Conservation (phyloP, 2,888 invertebrate species). For the Cyaniris semiargus region DNA sequence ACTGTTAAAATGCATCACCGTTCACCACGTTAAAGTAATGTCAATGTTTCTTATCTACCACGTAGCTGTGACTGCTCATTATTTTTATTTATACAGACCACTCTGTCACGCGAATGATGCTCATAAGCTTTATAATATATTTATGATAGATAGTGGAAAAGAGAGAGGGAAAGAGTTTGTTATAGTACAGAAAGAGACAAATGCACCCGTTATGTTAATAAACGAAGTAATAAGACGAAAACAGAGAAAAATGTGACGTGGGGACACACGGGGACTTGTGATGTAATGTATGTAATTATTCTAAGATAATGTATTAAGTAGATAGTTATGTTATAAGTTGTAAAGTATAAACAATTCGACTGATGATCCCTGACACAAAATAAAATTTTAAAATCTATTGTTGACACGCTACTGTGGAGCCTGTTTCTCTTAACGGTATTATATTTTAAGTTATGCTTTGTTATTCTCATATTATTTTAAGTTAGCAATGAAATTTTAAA, state of each 20-base stretch:
- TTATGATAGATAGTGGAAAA: not conserved
- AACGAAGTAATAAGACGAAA: constrained; percentile 56
- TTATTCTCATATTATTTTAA: no score
- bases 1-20: not conserved
- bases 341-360: no score
- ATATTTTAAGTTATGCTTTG: no score
- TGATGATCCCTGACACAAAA: no score
- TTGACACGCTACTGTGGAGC: no score
- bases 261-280: constrained; percentile 43
- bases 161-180: not conserved
- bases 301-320: no score
- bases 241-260: constrained; percentile 52
- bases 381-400: no score
- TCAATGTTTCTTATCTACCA: not conserved
- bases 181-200: not conserved
- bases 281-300: constrained; percentile 25
- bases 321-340: no score
- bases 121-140: constrained; percentile 8
- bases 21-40: not conserved
- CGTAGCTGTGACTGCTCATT: not conserved
- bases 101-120: not conserved
- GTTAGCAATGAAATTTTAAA: no score
- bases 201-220: constrained; percentile 34
- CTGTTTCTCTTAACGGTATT: no score
- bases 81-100: not conserved